Evolutionary conservation across 1,140 invertebrate species (phyloP).

Genomic region (Drosophila novamexicana): DNA sequence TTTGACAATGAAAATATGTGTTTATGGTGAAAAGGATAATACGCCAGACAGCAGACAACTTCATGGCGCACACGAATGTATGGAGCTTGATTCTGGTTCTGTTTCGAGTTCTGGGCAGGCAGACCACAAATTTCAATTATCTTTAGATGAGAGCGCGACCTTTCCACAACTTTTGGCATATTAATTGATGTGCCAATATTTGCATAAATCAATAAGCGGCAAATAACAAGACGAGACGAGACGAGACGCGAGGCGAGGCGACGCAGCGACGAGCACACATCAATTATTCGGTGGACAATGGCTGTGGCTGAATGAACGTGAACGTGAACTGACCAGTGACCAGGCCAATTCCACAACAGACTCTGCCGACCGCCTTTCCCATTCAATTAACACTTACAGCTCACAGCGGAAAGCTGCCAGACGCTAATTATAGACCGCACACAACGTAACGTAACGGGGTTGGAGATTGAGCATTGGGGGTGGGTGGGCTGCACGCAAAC

Average conservation of each 20-base stretch:
- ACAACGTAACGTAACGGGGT: neutral
- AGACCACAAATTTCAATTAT: slow-evolving; percentile 73
- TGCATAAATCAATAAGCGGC: slow-evolving; percentile 60
- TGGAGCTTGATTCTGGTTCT: too few species aligned
- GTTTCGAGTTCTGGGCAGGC: too few species aligned
- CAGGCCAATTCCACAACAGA: slow-evolving; percentile 16
- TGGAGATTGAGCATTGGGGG: neutral
- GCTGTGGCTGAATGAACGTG: slow-evolving; percentile 5
- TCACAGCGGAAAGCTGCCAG: slow-evolving; percentile 41
- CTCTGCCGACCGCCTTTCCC: slow-evolving; percentile 21
- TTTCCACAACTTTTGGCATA: slow-evolving; percentile 52
- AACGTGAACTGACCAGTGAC: slow-evolving; percentile 16
- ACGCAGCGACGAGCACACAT: slow-evolving; percentile 2
- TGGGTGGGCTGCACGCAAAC: slow-evolving; percentile 31
- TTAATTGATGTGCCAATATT: slow-evolving; percentile 73
- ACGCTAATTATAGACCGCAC: slow-evolving; percentile 65
- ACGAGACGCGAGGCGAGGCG: neutral
- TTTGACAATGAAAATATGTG: slow-evolving; percentile 69
- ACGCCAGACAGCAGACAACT: slow-evolving; percentile 8
- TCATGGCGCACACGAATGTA: neutral
- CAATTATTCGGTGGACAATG: slow-evolving; percentile 16
- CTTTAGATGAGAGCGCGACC: slow-evolving; percentile 37
- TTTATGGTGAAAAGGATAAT: slow-evolving; percentile 50
- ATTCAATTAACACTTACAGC: slow-evolving; percentile 59
- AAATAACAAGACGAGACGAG: neutral